Percentiles rank a stretch among this genome's conserved stretches.
These are phyloP conservation scores for Myocastor coypus DNA, from an alignment of 2,113 vertebrate species.

Conservation along the genomic window DNA sequence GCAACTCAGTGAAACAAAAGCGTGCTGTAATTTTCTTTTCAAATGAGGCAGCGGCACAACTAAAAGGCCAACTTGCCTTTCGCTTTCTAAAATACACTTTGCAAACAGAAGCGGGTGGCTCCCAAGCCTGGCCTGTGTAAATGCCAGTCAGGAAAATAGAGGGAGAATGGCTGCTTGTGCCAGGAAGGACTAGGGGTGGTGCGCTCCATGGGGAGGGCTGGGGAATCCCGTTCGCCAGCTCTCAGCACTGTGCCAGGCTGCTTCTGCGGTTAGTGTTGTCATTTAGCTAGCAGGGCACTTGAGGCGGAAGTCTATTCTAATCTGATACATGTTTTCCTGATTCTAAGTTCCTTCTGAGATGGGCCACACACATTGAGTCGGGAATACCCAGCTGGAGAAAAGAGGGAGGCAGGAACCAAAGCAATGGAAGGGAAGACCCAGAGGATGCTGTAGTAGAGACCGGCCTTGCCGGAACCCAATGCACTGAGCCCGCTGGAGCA, in stretches of 20 bases:
- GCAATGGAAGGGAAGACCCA: neutral
- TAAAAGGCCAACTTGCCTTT: slow-evolving; percentile 40
- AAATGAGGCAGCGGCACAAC: slow-evolving; percentile 15
- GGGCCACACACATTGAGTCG: neutral
- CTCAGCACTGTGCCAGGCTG: neutral
- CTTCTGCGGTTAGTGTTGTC: neutral
- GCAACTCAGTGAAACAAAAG: slow-evolving; percentile 30
- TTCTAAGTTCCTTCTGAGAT: slow-evolving; percentile 1
- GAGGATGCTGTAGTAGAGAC: neutral
- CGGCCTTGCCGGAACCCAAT: neutral
- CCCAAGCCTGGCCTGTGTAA: rapidly evolving
- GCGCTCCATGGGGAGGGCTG: rapidly evolving
- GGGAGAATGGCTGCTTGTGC: rapidly evolving
- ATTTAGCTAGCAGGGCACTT: neutral
- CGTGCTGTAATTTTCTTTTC: slow-evolving; percentile 53
- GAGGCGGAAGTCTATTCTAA: neutral
- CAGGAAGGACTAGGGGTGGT: rapidly evolving
- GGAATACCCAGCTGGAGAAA: neutral
- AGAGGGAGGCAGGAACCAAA: neutral
- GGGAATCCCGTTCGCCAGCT: neutral
- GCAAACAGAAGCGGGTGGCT: neutral
- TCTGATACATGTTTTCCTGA: neutral
- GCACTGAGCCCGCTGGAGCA: neutral
- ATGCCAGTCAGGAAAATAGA: neutral
- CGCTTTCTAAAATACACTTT: slow-evolving; percentile 28